Percentiles rank a stretch among this genome's conserved stretches.
phyloP scores from a whole-genome alignment of 2,113 vertebrate species.

The Neofelis nebulosa region DNA sequence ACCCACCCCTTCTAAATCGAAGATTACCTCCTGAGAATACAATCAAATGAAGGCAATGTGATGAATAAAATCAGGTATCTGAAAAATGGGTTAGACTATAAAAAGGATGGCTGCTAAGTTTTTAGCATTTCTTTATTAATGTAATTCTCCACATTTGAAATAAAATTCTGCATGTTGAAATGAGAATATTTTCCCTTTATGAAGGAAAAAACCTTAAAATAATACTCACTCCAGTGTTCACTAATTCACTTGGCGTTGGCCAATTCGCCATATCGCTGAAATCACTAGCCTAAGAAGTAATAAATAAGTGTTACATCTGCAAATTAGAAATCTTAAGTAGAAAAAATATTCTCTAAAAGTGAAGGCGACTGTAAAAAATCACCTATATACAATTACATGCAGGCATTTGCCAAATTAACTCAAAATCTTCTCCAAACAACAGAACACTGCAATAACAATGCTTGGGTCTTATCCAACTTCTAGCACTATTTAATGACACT shows the following conservation, averaged over 20 bases:
- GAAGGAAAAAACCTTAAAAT: neutral
- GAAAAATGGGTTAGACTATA: neutral
- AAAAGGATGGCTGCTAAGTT: neutral
- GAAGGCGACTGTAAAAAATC: neutral
- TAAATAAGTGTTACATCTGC: constrained; percentile 26
- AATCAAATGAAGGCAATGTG: neutral
- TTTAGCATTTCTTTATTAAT: neutral
- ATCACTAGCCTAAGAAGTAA: constrained; percentile 89
- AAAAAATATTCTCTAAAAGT: constrained; percentile 51
- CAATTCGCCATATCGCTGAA: constrained; percentile 96
- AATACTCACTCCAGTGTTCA: constrained; percentile 91
- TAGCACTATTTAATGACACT: neutral
- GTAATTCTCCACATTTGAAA: neutral
- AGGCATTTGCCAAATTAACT: constrained; percentile 39
- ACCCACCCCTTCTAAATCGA: neutral
- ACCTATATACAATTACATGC: constrained; percentile 17
- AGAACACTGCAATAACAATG: neutral
- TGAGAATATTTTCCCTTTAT: neutral
- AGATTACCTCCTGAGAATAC: neutral
- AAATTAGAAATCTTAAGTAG: constrained; percentile 39
- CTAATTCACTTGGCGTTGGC: constrained; percentile 96
- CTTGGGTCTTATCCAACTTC: neutral
- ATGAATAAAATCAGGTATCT: constrained; percentile 1
- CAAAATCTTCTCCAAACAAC: constrained; percentile 27
- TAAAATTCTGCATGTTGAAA: constrained; percentile 5